Percentiles rank a stretch among this genome's conserved stretches.
These are phyloP conservation scores for Apocheima hispidaria DNA, from an alignment of 2,888 invertebrate species.

Conservation along the genomic window DNA sequence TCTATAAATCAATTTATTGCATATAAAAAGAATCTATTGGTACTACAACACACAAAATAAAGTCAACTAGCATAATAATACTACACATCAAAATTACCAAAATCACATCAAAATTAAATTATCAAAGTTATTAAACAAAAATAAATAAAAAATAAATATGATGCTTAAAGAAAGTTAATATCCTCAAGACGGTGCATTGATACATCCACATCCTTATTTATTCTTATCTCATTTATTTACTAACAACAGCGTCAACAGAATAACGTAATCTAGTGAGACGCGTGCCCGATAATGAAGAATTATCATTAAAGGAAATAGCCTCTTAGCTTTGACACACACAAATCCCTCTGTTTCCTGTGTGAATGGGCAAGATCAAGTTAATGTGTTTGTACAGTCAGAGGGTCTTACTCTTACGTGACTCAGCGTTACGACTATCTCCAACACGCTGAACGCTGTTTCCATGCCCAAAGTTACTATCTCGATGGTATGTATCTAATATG, in stretches of 20 bases:
- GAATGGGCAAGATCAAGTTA: slow-evolving; percentile 8
- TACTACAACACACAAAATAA: no score
- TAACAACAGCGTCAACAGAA: background rate
- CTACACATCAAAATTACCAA: no score
- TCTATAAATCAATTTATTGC: no score
- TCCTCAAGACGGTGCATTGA: no score
- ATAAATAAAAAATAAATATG: no score
- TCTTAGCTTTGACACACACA: slow-evolving; percentile 19
- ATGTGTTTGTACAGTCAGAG: slow-evolving; percentile 7
- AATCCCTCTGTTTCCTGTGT: slow-evolving; percentile 12
- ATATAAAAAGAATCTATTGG: no score
- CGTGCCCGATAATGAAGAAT: slow-evolving; percentile 17
- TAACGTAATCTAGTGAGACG: background rate
- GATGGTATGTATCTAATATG: background rate
- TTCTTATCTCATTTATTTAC: background rate
- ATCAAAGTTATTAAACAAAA: no score
- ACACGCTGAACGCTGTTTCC: slow-evolving; percentile 3
- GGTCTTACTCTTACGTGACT: slow-evolving; percentile 10
- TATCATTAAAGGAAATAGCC: slow-evolving; percentile 21
- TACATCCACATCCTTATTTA: background rate
- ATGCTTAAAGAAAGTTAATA: no score
- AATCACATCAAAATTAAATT: no score
- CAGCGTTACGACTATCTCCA: background rate
- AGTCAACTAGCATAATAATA: no score
- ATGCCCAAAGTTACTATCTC: background rate